phyloP scores from a whole-genome alignment of 2,888 invertebrate species.

The Heteromurus nitidus region DNA sequence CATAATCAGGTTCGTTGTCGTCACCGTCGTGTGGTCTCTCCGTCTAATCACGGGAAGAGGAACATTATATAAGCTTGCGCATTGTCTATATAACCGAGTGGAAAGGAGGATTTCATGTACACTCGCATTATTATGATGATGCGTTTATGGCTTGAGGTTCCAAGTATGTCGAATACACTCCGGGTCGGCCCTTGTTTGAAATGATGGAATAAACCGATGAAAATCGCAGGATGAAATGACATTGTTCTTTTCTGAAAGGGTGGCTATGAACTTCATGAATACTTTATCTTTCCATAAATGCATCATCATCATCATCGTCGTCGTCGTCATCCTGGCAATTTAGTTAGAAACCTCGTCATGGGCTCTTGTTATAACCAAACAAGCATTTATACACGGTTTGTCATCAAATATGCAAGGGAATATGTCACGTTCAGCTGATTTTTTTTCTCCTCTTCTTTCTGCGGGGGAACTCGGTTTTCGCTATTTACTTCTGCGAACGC shows the following conservation, averaged over 20 bases:
- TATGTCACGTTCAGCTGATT: neutral
- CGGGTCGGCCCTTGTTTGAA: no score
- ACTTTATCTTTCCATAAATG: conserved; percentile 59
- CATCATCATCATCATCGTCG: conserved; percentile 51
- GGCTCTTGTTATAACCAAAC: neutral
- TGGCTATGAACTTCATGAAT: conserved; percentile 48
- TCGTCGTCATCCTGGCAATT: neutral
- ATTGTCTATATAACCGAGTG: no score
- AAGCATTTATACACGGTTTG: neutral
- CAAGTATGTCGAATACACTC: no score
- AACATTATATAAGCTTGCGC: no score
- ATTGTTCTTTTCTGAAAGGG: conserved; percentile 32
- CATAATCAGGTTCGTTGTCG: no score
- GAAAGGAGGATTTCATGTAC: no score
- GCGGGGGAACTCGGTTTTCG: no score
- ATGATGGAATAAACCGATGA: conserved; percentile 25
- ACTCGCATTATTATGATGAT: no score
- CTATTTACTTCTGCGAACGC: no score
- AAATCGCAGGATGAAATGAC: conserved; percentile 52
- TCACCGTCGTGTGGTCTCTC: no score
- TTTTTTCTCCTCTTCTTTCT: conserved; percentile 6
- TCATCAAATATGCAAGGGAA: neutral
- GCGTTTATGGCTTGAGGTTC: no score
- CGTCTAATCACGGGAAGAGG: no score
- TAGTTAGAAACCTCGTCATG: neutral